These are phyloP conservation scores for Pissodes strobi DNA, from an alignment of 1,140 invertebrate species.

Conservation along the genomic window DNA sequence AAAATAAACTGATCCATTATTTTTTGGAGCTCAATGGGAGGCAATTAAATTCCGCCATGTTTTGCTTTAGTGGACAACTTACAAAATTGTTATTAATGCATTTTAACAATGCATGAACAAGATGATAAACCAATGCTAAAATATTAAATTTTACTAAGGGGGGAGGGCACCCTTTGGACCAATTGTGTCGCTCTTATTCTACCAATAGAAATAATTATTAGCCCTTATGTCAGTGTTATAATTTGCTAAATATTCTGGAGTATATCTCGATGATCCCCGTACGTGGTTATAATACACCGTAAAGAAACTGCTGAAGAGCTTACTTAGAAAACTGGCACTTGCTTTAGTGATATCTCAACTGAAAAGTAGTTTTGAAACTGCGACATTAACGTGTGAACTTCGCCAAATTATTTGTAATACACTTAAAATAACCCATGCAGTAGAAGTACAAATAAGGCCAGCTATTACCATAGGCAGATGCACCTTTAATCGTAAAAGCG, in stretches of 20 bases:
- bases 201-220: neutral
- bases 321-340: slow-evolving; percentile 1
- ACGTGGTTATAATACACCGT: neutral
- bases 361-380: slow-evolving; percentile 4
- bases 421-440: neutral
- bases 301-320: neutral
- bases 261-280: slow-evolving; percentile 7
- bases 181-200: neutral
- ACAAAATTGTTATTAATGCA: neutral
- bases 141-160: slow-evolving; percentile 25
- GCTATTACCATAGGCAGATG: no score
- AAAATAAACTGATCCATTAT: slow-evolving; percentile 50
- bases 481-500: no score
- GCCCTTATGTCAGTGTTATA: no score
- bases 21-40: slow-evolving; percentile 10
- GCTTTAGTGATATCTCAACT: no score
- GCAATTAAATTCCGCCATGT: no score
- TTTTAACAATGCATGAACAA: no score
- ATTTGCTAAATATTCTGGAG: no score
- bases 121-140: no score
- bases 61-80: no score
- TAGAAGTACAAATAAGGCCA: slow-evolving; percentile 5
- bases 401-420: no score
- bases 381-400: neutral
- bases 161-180: slow-evolving; percentile 13